These are phyloP conservation scores for Pomacea maculata DNA, from an alignment of 1,140 invertebrate species.

Conservation along the genomic window DNA sequence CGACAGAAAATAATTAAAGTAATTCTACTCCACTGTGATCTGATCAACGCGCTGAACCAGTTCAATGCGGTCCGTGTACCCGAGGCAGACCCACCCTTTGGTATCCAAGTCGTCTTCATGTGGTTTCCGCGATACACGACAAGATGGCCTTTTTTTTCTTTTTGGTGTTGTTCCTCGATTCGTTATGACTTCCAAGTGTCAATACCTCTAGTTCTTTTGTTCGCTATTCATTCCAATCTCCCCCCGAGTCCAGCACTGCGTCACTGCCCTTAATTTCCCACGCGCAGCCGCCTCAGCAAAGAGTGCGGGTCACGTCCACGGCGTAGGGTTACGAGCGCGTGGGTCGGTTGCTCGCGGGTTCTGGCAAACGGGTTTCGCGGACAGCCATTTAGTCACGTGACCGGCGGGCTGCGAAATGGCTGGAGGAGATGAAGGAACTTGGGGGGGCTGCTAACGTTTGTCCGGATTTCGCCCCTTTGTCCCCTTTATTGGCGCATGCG, in stretches of 20 bases:
- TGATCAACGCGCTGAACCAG: too few species aligned
- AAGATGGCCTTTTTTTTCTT: background rate
- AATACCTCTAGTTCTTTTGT: constrained; percentile 5
- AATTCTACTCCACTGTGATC: too few species aligned
- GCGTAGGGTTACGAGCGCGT: constrained; percentile 12
- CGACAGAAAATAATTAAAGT: too few species aligned
- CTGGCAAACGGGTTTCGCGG: background rate
- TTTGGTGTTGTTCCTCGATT: background rate
- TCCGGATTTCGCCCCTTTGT: too few species aligned
- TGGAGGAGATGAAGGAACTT: background rate
- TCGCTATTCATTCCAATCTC: background rate
- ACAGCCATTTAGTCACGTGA: constrained; percentile 9
- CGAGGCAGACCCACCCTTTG: too few species aligned
- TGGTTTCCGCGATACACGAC: background rate
- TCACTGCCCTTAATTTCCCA: constrained; percentile 5
- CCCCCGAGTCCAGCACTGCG: background rate
- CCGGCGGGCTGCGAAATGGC: background rate
- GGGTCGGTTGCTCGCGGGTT: background rate
- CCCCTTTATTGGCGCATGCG: too few species aligned
- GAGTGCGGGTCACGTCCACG: constrained; percentile 12
- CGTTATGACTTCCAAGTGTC: background rate
- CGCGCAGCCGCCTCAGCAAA: constrained; percentile 8
- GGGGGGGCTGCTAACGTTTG: too few species aligned
- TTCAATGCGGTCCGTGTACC: too few species aligned
- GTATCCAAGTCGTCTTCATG: too few species aligned